These are phyloP conservation scores for Halocaridina rubra DNA, from an alignment of 2,888 invertebrate species.

Conservation along the genomic window DNA sequence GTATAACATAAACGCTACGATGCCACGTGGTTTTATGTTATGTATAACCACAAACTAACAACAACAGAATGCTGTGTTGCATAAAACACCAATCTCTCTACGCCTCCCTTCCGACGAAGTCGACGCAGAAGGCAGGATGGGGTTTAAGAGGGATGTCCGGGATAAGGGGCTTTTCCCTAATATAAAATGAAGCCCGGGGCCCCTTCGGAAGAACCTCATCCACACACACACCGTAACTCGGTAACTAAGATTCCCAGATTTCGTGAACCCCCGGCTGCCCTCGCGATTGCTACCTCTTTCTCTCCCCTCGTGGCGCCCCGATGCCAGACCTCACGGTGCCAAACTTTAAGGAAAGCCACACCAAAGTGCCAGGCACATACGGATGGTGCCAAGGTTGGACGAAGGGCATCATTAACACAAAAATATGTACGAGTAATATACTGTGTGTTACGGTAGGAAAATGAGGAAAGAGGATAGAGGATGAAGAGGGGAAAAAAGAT, in stretches of 20 bases:
- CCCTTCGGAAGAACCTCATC: neutral
- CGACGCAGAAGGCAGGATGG: too few species aligned
- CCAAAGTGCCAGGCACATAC: conserved; percentile 22
- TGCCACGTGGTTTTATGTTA: too few species aligned
- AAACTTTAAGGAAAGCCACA: neutral
- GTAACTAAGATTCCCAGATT: conserved; percentile 3
- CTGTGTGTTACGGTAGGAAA: neutral
- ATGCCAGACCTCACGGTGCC: conserved; percentile 1
- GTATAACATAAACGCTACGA: too few species aligned
- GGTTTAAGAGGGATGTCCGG: neutral
- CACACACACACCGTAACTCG: neutral
- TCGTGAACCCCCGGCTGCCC: neutral
- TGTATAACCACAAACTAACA: too few species aligned
- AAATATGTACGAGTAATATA: too few species aligned
- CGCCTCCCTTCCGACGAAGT: too few species aligned
- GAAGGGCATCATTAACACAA: neutral
- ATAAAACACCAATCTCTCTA: too few species aligned
- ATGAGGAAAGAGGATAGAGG: neutral
- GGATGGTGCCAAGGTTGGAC: conserved; percentile 16
- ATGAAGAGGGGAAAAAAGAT: neutral
- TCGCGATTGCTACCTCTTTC: neutral
- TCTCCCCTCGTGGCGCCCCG: neutral
- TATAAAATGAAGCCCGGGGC: too few species aligned
- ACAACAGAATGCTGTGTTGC: too few species aligned
- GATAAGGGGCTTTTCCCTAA: too few species aligned